These are phyloP conservation scores for Morinoia aosen DNA, from an alignment of 2,888 invertebrate species.

Conservation along the genomic window DNA sequence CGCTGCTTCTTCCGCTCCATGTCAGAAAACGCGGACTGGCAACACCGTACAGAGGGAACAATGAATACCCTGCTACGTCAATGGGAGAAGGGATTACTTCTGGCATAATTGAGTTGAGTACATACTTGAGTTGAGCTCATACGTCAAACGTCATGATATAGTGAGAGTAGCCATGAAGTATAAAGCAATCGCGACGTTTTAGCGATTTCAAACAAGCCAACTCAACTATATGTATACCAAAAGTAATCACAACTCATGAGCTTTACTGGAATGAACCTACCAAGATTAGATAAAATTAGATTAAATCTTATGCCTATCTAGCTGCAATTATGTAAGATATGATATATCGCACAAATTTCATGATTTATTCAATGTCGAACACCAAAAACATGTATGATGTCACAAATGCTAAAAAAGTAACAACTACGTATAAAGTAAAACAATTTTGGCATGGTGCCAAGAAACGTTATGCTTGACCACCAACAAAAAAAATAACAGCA, in stretches of 20 bases:
- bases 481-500: neutral
- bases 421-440: neutral
- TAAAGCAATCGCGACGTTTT: neutral
- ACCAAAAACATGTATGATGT: neutral
- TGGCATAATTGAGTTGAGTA: neutral
- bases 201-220: neutral
- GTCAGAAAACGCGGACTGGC: slow-evolving; percentile 86
- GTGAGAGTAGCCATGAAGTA: neutral
- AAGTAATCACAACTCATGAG: neutral
- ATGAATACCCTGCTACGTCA: neutral
- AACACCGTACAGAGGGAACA: slow-evolving; percentile 45
- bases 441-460: neutral
- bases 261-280: neutral
- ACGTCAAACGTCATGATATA: neutral
- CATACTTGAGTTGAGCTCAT: neutral
- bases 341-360: neutral
- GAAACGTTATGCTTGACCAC: neutral
- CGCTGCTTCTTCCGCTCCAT: slow-evolving; percentile 94
- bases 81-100: neutral
- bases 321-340: neutral
- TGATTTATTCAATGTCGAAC: neutral
- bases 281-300: neutral
- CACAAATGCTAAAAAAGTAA: neutral
- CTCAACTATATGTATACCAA: neutral
- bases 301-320: neutral